Conservation (phyloP, 2,113 vertebrate species). For the Symphodus melops region DNA sequence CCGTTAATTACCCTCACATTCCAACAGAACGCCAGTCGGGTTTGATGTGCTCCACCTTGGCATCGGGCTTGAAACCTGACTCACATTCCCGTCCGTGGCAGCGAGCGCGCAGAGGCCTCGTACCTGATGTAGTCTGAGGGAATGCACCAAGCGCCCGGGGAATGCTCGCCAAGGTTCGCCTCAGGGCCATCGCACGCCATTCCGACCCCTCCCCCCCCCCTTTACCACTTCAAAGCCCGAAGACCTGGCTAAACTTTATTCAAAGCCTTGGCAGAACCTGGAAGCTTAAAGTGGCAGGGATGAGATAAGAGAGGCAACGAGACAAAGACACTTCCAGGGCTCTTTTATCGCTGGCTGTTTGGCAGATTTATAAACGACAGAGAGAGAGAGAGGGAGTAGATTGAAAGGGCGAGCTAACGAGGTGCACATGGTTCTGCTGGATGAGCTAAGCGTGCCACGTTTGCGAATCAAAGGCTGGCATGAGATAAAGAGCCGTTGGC, state of each 20-base stretch:
- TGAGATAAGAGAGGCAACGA: constrained; percentile 41
- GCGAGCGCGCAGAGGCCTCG: constrained; percentile 12
- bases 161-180: constrained; percentile 38
- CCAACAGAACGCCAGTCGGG: constrained; percentile 35
- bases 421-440: constrained; percentile 66
- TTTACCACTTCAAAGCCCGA: constrained; percentile 57
- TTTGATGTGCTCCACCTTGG: constrained; percentile 61
- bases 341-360: constrained; percentile 39
- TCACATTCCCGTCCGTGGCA: constrained; percentile 43
- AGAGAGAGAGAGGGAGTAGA: constrained; percentile 33
- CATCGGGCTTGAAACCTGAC: constrained; percentile 51
- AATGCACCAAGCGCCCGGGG: constrained; percentile 20
- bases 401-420: constrained; percentile 65
- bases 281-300: constrained; percentile 28
- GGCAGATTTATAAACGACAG: constrained; percentile 62
- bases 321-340: constrained; percentile 42
- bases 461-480: constrained; percentile 79
- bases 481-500: constrained; percentile 67
- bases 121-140: constrained; percentile 52
- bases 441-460: constrained; percentile 66
- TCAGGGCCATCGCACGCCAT: constrained; percentile 22
- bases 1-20: constrained; percentile 62
- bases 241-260: constrained; percentile 31
- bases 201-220: background rate
- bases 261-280: constrained; percentile 47